Percentiles rank a stretch among this genome's conserved stretches.
Conservation (phyloP, 2,797 vertebrate genomes). For the Clamator glandarius region DNA sequence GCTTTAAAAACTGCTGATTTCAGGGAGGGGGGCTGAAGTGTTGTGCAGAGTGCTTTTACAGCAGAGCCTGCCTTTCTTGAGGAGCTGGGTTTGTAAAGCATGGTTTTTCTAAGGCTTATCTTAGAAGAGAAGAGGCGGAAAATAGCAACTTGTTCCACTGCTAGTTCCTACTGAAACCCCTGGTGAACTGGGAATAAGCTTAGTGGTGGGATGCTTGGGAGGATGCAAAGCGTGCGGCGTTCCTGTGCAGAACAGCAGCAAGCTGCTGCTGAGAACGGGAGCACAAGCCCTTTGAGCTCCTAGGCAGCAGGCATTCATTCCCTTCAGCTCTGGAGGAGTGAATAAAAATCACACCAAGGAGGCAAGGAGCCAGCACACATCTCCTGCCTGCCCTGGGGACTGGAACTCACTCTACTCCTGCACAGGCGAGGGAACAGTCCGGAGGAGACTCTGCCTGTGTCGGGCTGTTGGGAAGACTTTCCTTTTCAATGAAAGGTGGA, state of each 20-base stretch:
- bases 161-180: background rate
- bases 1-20: constrained; percentile 1
- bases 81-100: background rate
- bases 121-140: background rate
- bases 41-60: background rate
- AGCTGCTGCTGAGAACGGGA: background rate
- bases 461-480: background rate
- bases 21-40: background rate
- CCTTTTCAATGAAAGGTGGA: background rate
- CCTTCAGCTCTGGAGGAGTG: background rate
- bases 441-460: background rate
- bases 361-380: background rate
- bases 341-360: background rate
- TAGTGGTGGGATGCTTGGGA: background rate
- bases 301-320: background rate
- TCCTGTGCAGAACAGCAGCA: background rate
- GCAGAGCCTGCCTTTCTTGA: background rate
- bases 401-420: background rate
- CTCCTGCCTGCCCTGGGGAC: background rate
- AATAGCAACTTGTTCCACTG: background rate
- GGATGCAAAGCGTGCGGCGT: background rate
- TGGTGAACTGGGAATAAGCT: background rate
- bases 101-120: background rate
- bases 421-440: background rate
- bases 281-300: background rate